A percentile compares a stretch with the other conserved stretches of the same genome.
Conservation (phyloP, 2,113 vertebrate genomes). For the Microcebus tavaratra region DNA sequence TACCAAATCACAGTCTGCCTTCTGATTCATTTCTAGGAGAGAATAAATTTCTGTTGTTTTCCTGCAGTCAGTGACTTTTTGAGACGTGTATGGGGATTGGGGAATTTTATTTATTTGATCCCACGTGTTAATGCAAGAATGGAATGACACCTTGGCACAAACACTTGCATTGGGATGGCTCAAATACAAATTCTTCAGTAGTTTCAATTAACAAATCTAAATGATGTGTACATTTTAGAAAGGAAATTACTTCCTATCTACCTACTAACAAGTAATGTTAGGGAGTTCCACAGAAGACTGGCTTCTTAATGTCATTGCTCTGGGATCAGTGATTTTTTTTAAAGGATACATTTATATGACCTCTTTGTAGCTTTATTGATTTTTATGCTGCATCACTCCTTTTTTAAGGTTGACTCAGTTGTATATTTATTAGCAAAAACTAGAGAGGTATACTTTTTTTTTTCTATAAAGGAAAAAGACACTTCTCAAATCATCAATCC, state of each 20-base stretch:
- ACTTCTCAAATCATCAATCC: neutral
- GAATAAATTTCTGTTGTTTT: constrained; percentile 85
- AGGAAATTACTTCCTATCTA: neutral
- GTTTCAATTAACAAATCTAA: constrained; percentile 77
- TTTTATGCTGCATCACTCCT: constrained; percentile 9
- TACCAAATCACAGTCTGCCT: constrained; percentile 82
- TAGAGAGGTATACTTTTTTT: neutral
- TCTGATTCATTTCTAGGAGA: constrained; percentile 84
- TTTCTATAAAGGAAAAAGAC: neutral
- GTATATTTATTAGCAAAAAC: neutral
- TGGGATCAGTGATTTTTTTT: neutral
- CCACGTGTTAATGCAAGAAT: constrained; percentile 72
- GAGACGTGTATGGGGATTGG: constrained; percentile 78
- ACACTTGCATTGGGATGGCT: constrained; percentile 29
- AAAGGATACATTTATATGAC: neutral
- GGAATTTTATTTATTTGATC: constrained; percentile 78
- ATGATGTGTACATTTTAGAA: constrained; percentile 54
- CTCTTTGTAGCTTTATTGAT: constrained; percentile 13
- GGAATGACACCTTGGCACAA: constrained; percentile 66
- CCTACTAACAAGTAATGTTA: neutral
- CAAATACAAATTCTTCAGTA: constrained; percentile 67
- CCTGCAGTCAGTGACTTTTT: constrained; percentile 77
- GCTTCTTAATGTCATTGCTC: neutral
- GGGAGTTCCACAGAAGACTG: neutral
- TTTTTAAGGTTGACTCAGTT: constrained; percentile 41